Conservation (phyloP, 1,140 invertebrate species). For the Papilio dardanus region DNA sequence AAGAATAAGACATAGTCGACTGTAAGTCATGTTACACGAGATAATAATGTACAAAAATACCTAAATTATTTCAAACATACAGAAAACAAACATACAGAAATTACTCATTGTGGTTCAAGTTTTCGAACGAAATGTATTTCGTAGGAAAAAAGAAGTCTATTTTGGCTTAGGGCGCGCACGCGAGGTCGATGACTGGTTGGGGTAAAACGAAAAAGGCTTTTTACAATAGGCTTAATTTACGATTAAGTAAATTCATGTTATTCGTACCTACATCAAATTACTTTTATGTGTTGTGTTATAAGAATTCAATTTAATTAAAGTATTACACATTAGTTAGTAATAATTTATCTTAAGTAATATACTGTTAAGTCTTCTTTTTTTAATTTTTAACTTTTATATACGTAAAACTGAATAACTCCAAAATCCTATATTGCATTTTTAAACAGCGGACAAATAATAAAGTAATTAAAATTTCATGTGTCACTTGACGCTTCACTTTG, state of each 20-base stretch:
- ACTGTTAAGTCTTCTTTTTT: no score
- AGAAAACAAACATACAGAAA: neutral
- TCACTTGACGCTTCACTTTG: constrained; percentile 8
- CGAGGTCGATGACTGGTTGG: neutral
- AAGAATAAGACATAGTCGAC: no score
- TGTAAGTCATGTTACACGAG: no score
- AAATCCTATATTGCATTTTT: constrained; percentile 6
- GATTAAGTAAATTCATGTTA: constrained; percentile 1
- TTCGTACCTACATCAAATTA: neutral
- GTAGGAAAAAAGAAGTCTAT: neutral
- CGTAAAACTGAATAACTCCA: neutral
- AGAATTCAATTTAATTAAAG: neutral
- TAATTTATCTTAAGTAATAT: no score
- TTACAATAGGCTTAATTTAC: neutral
- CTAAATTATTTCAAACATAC: neutral
- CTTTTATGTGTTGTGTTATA: neutral
- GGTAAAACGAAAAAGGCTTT: neutral
- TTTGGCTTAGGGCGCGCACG: neutral
- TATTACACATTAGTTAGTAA: neutral
- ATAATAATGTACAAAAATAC: neutral
- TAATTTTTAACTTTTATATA: constrained; percentile 2
- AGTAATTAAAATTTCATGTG: constrained; percentile 12
- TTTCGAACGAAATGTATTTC: constrained; percentile 2
- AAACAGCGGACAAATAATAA: constrained; percentile 21
- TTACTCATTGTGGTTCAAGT: neutral